Evolutionary conservation across 2,888 invertebrate genomes (phyloP).

Genomic region (Pristionchus arcanus): DNA sequence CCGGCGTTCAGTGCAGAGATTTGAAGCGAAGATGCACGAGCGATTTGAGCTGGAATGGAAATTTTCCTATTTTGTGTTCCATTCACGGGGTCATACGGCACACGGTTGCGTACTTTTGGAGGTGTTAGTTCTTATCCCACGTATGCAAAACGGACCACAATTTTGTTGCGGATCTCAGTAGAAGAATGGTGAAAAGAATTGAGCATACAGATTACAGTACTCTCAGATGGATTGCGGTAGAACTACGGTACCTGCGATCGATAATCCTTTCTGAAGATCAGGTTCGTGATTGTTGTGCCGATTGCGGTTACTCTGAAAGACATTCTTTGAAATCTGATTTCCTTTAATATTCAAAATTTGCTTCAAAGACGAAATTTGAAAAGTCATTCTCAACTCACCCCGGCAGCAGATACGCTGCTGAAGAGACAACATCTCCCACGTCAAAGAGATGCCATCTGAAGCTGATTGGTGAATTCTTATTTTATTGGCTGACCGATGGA

Average conservation of each 20-base stretch:
- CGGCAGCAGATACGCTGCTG: neutral
- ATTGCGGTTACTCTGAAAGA: slow-evolving; percentile 41
- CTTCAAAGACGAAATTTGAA: no score
- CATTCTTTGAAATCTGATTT: neutral
- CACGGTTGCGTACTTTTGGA: no score
- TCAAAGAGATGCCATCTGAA: slow-evolving; percentile 5
- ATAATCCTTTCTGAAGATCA: slow-evolving; percentile 19
- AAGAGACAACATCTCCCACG: neutral
- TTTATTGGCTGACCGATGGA: no score
- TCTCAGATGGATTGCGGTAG: neutral
- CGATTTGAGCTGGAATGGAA: slow-evolving; percentile 15
- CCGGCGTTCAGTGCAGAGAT: neutral
- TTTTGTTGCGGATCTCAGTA: no score
- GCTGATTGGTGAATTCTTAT: no score
- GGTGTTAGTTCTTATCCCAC: no score
- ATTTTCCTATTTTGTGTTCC: no score
- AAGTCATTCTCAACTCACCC: neutral
- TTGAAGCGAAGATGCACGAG: neutral
- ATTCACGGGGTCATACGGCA: no score
- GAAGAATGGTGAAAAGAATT: neutral
- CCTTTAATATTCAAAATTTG: no score
- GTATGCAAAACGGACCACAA: no score
- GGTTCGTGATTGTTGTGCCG: slow-evolving; percentile 25
- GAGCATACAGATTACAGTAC: neutral
- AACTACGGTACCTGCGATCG: slow-evolving; percentile 29